Percentiles rank a stretch among this genome's conserved stretches.
Conservation (phyloP, 2,113 vertebrate species). For the Corythaixoides concolor region DNA sequence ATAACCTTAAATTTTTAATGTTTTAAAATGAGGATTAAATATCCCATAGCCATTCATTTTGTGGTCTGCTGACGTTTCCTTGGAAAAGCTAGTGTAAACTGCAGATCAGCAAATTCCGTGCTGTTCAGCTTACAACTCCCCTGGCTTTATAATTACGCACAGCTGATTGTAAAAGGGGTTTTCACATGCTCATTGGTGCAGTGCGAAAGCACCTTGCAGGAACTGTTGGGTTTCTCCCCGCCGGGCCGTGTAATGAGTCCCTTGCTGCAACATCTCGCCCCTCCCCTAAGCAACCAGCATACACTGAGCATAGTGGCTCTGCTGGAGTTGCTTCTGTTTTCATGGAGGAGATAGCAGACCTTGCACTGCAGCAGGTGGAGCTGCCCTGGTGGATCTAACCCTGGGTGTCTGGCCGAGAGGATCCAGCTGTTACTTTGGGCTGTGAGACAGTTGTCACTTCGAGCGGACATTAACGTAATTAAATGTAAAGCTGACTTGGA, state of each 20-base stretch:
- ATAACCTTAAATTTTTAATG: constrained; percentile 52
- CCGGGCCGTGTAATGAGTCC: constrained; percentile 57
- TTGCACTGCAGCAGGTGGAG: constrained; percentile 70
- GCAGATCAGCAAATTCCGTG: constrained; percentile 55
- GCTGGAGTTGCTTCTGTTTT: constrained; percentile 35
- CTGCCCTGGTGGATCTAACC: constrained; percentile 29
- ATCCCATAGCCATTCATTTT: constrained; percentile 27
- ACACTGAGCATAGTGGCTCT: constrained; percentile 30
- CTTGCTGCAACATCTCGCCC: constrained; percentile 65
- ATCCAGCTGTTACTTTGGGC: background rate
- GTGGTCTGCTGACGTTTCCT: background rate
- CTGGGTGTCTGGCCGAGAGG: background rate
- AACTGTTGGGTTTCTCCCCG: background rate
- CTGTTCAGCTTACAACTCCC: constrained; percentile 1
- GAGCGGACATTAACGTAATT: background rate
- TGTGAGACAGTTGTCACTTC: background rate
- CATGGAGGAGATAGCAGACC: constrained; percentile 37
- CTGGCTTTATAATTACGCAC: background rate
- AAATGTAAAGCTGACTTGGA: background rate
- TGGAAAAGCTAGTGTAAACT: background rate
- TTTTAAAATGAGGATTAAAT: constrained; percentile 30
- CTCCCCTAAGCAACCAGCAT: constrained; percentile 44
- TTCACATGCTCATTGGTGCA: constrained; percentile 55
- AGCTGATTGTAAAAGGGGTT: background rate
- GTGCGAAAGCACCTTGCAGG: constrained; percentile 58